Base-by-base conservation (phyloP, 2,113 vertebrate species). In the Odocoileus virginianus region DNA sequence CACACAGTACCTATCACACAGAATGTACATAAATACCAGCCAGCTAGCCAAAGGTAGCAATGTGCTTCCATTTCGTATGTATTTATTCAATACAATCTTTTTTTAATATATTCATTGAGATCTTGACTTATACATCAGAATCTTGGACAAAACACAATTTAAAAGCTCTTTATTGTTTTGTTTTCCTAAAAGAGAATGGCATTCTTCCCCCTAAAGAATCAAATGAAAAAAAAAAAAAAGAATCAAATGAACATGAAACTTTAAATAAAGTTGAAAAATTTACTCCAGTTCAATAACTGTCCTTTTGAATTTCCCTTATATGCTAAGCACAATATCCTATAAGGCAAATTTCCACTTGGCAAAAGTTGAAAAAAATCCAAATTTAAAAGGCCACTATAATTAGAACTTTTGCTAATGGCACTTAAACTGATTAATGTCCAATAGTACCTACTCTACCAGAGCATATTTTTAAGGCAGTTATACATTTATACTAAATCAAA, bases 311-410 rank as follows among this genome's bases (percentile, higher is more conserved):
- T 97, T 60, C 78, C 76, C 78, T 88, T 92, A 93, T 30, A 19
- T 95, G 81, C 76, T 89, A 94, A 97, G 87, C 45, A 71, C 81
- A 78, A 43, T 67, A 88, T 91, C 91, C 82, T 97, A n/a, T 64
- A 97, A 97, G 50, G 85, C 84, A 83, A 90, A 97, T 96, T 97
- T 95, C 86, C 21, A 55, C 84, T 79, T 89, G 91, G 92, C 79
- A 96, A 93, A 97, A 84, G 89, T 97, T 83, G 87, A 96, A 89
- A 76, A 88, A 94, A 91, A 97, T 92, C 88, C 36, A 60, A 92
- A 91, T 95, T 98, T 96, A 95, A 98, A 98, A 98, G 97, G 91
- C 81, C 94, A n/a, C 96, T 95, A 92, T 98, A 98, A 98, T 98
- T 97, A 97, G 96, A 98, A 97, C 64, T 95, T 97, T 96, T 92